Evolutionary conservation across 2,888 invertebrate species (phyloP).

Genomic region (Seira sanloemensis): DNA sequence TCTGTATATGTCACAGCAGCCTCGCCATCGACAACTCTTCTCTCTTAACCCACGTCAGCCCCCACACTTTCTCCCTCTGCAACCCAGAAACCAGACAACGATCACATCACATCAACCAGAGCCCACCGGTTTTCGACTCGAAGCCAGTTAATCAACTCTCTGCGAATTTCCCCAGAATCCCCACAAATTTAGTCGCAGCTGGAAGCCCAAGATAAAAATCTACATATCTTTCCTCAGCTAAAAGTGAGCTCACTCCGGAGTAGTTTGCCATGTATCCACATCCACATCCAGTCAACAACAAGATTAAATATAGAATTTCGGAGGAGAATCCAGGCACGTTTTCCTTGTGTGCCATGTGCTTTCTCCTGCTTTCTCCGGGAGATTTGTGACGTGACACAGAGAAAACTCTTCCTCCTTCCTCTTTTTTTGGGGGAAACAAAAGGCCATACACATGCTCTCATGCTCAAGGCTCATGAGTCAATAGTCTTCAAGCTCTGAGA

Average conservation of each 20-base stretch:
- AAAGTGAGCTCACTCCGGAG: neutral
- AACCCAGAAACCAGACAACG: neutral
- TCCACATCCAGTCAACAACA: neutral
- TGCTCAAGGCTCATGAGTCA: neutral
- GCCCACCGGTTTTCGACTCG: neutral
- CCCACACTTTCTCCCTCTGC: no score
- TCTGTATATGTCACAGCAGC: neutral
- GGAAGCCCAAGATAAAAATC: conserved; percentile 1
- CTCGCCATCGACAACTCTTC: neutral
- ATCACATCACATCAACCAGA: neutral
- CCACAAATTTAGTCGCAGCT: conserved; percentile 11
- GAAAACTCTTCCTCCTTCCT: no score
- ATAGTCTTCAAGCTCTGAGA: neutral
- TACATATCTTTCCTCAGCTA: neutral
- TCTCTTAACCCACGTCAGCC: neutral
- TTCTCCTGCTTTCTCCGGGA: neutral
- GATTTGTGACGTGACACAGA: conserved; percentile 5
- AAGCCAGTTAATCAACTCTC: conserved; percentile 17
- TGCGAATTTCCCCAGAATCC: neutral
- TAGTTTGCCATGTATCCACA: neutral
- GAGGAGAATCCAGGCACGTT: conserved; percentile 2
- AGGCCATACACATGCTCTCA: neutral
- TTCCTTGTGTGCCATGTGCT: neutral
- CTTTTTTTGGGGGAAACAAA: no score
- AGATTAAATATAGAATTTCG: neutral